Conservation (phyloP, 1,140 invertebrate genomes). For the Drosophila insularis region DNA sequence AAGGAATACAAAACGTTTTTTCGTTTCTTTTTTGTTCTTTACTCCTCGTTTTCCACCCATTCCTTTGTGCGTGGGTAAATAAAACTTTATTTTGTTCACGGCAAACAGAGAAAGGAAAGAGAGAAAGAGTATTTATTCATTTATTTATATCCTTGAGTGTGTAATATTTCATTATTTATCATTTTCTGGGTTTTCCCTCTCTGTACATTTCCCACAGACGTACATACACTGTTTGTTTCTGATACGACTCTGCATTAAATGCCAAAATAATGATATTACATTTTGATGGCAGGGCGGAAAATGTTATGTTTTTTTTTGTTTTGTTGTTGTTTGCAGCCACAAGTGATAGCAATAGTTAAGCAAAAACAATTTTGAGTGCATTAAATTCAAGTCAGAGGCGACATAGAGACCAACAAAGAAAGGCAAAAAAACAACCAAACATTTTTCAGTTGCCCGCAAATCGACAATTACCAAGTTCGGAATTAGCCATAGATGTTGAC, state of each 20-base stretch:
- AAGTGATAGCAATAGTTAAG: neutral
- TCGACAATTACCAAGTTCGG: constrained; percentile 17
- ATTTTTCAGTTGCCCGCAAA: constrained; percentile 9
- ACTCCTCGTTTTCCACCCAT: neutral
- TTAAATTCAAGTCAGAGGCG: constrained; percentile 42
- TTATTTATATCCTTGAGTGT: constrained; percentile 1
- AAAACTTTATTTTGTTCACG: constrained; percentile 26
- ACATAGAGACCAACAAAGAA: constrained; percentile 13
- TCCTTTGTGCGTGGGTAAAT: constrained; percentile 5
- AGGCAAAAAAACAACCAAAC: neutral
- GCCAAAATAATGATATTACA: constrained; percentile 20
- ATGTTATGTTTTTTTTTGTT: neutral
- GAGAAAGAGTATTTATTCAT: neutral
- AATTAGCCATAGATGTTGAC: constrained; percentile 66
- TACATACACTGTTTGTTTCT: neutral
- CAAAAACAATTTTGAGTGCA: constrained; percentile 40
- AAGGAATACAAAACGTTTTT: neutral
- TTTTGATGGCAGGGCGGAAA: neutral
- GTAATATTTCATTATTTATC: constrained; percentile 35
- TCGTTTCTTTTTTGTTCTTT: constrained; percentile 1
- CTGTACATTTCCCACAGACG: neutral
- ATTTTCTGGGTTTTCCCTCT: neutral
- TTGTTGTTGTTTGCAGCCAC: neutral
- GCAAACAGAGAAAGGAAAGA: neutral
- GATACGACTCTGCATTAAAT: neutral